Conservation (phyloP, 2,113 vertebrate species). For the Colius striatus region DNA sequence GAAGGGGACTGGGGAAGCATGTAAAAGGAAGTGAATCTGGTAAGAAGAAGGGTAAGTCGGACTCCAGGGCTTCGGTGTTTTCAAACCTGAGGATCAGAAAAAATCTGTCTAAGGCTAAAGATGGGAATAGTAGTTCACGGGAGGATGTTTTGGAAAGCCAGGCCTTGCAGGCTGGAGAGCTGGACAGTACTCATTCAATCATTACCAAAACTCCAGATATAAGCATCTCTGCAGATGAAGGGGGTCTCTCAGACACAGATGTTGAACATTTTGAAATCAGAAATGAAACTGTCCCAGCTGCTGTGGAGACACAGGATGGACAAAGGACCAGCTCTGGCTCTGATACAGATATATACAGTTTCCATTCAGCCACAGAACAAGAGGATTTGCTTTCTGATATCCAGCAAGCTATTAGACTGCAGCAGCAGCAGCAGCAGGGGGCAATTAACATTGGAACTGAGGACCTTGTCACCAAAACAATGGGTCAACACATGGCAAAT, state of each 20-base stretch:
- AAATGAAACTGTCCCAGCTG: slow-evolving; percentile 70
- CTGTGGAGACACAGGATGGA: slow-evolving; percentile 78
- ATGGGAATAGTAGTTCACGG: slow-evolving; percentile 82
- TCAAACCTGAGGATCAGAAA: slow-evolving; percentile 93
- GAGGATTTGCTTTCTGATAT: slow-evolving; percentile 97
- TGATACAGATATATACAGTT: slow-evolving; percentile 97
- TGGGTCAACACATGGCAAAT: slow-evolving; percentile 65
- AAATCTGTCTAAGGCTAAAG: slow-evolving; percentile 85
- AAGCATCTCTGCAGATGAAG: slow-evolving; percentile 90
- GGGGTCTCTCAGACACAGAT: slow-evolving; percentile 88
- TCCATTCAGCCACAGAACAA: slow-evolving; percentile 94
- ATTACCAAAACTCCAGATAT: slow-evolving; percentile 87
- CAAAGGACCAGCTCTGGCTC: slow-evolving; percentile 93
- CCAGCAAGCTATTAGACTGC: slow-evolving; percentile 92
- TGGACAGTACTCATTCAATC: slow-evolving; percentile 83
- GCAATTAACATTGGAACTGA: slow-evolving; percentile 63
- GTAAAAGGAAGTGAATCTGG: slow-evolving; percentile 79
- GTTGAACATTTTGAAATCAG: slow-evolving; percentile 71
- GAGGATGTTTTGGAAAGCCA: slow-evolving; percentile 87
- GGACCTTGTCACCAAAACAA: slow-evolving; percentile 68
- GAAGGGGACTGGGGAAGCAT: slow-evolving; percentile 83
- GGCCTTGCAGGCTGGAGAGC: slow-evolving; percentile 81
- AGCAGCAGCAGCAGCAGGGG: slow-evolving; percentile 85
- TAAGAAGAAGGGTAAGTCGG: slow-evolving; percentile 89
- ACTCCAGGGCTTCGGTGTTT: slow-evolving; percentile 90